Percentiles rank a stretch among this genome's conserved stretches.
Evolutionary conservation across 2,888 invertebrate genomes (phyloP).

Genomic region (Cephus sareptanus): DNA sequence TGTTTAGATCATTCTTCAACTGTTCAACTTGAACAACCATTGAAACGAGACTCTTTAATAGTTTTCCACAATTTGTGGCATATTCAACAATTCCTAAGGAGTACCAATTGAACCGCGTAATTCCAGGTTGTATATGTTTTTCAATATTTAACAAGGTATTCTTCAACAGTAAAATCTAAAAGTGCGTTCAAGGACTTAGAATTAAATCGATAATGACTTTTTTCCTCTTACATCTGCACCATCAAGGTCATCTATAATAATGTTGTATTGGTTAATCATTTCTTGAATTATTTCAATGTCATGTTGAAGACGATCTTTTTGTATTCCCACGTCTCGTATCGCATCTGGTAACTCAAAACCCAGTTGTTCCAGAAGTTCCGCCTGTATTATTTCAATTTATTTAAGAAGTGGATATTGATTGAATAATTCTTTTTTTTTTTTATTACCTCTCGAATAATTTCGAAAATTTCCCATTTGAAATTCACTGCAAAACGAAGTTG

Average conservation of each 20-base stretch:
- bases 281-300: slow-evolving; percentile 73
- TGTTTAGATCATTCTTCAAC: slow-evolving; percentile 51
- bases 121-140: slow-evolving; percentile 81
- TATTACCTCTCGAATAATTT: slow-evolving; percentile 72
- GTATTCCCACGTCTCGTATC: slow-evolving; percentile 71
- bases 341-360: slow-evolving; percentile 71
- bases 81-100: slow-evolving; percentile 85
- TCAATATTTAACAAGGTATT: slow-evolving; percentile 78
- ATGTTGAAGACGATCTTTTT: slow-evolving; percentile 73
- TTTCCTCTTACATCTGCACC: slow-evolving; percentile 73
- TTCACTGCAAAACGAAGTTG: slow-evolving; percentile 75
- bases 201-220: neutral
- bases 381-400: slow-evolving; percentile 48
- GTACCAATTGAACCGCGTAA: slow-evolving; percentile 87
- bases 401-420: neutral
- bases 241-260: slow-evolving; percentile 73
- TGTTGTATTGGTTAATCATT: slow-evolving; percentile 76
- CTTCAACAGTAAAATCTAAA: slow-evolving; percentile 75
- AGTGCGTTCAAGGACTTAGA: slow-evolving; percentile 12
- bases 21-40: slow-evolving; percentile 78
- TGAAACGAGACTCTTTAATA: slow-evolving; percentile 73
- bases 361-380: slow-evolving; percentile 79
- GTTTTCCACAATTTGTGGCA: slow-evolving; percentile 69
- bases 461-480: slow-evolving; percentile 75
- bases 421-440: neutral